These are phyloP conservation scores for Pterophyllum scalare DNA, from an alignment of 2,113 vertebrate genomes.

Conservation along the genomic window DNA sequence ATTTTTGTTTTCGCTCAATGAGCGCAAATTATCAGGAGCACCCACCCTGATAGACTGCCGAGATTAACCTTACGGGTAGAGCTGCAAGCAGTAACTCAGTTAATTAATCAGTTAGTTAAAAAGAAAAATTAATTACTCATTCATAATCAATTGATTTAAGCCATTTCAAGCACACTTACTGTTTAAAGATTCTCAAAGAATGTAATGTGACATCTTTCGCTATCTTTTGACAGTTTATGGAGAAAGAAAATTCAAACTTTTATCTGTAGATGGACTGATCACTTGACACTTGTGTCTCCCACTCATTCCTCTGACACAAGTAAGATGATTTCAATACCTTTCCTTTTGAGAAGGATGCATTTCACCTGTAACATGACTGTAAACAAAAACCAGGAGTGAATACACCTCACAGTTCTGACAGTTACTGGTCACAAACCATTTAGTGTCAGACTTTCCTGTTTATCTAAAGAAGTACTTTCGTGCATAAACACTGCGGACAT, in stretches of 20 bases:
- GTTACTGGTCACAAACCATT: neutral
- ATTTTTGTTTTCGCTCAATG: slow-evolving; percentile 23
- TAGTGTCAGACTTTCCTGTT: neutral
- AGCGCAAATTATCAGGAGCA: slow-evolving; percentile 2
- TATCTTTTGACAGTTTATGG: too few species aligned
- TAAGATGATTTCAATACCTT: neutral
- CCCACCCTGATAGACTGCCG: neutral
- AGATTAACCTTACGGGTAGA: neutral
- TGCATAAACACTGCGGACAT: neutral
- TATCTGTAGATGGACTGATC: too few species aligned
- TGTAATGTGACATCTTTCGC: too few species aligned
- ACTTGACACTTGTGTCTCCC: neutral
- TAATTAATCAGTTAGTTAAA: neutral
- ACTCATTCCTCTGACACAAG: neutral
- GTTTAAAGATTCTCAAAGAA: too few species aligned
- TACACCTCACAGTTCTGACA: neutral
- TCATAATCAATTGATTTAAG: neutral
- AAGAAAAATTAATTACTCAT: neutral
- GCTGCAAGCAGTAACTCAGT: neutral
- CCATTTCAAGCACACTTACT: neutral
- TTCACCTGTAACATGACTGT: neutral
- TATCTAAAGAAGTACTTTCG: neutral
- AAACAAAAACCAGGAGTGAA: neutral
- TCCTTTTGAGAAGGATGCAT: neutral
- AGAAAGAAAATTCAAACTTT: too few species aligned